phyloP scores from a whole-genome alignment of 2,797 vertebrate genomes.

The Hephaestus fuliginosus region DNA sequence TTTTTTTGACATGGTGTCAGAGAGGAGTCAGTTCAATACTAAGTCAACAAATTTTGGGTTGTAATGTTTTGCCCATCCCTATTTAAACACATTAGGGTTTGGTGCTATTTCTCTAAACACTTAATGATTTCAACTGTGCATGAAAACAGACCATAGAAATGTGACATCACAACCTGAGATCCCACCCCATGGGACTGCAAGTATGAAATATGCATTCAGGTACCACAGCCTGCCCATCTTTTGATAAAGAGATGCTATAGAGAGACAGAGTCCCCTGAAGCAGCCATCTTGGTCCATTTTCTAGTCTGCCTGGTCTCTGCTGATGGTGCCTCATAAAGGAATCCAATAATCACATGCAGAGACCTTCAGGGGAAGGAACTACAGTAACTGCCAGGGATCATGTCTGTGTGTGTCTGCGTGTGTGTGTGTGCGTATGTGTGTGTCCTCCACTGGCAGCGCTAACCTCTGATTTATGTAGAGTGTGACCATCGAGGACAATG shows the following conservation, averaged over 20 bases:
- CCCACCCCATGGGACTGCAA: slow-evolving; percentile 24
- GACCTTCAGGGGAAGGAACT: slow-evolving; percentile 76
- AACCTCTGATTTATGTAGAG: slow-evolving; percentile 76
- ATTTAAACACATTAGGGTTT: not conserved
- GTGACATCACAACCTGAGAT: slow-evolving; percentile 32
- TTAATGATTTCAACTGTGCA: slow-evolving; percentile 3
- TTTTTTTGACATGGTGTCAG: slow-evolving; percentile 19
- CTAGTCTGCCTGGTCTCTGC: slow-evolving; percentile 74
- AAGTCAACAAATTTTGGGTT: not conserved
- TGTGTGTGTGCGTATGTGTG: slow-evolving; percentile 14
- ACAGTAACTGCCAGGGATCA: slow-evolving; percentile 64
- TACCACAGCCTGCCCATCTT: slow-evolving; percentile 57
- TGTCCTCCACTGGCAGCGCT: slow-evolving; percentile 61
- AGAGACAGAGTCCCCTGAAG: slow-evolving; percentile 68
- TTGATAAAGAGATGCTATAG: slow-evolving; percentile 68
- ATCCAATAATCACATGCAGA: slow-evolving; percentile 81
- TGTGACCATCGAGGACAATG: slow-evolving; percentile 74
- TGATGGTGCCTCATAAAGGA: slow-evolving; percentile 80
- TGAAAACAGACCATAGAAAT: slow-evolving; percentile 27
- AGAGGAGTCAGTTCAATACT: not conserved
- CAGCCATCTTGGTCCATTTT: slow-evolving; percentile 75
- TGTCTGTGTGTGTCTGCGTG: slow-evolving; percentile 40
- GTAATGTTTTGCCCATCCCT: not conserved
- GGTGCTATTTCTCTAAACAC: slow-evolving; percentile 3
- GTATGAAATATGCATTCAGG: slow-evolving; percentile 67